phyloP scores from a whole-genome alignment of 2,797 vertebrate genomes.

The Cheirogaleus major region DNA sequence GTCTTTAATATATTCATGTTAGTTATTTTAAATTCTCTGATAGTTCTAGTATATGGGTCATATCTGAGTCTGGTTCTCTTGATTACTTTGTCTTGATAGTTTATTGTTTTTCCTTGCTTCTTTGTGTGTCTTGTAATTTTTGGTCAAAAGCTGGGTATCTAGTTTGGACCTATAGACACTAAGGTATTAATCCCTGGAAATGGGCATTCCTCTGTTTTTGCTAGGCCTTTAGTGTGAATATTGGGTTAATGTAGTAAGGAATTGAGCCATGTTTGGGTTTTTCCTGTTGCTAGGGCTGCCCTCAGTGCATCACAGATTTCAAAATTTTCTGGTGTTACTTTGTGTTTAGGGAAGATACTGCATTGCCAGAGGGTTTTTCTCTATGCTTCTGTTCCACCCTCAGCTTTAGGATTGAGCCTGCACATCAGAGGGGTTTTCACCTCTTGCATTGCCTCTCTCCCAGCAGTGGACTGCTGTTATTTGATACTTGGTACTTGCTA shows the following conservation, averaged over 20 bases:
- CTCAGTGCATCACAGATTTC: background rate
- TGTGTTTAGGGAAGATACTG: background rate
- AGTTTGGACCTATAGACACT: background rate
- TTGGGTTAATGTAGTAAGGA: background rate
- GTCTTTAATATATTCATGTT: background rate
- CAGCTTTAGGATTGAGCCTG: background rate
- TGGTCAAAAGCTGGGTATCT: background rate
- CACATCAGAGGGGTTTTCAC: background rate
- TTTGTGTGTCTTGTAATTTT: slow-evolving; percentile 32
- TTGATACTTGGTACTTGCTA: background rate
- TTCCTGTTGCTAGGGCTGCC: background rate
- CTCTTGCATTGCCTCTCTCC: background rate
- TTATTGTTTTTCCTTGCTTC: background rate
- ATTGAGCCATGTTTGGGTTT: background rate
- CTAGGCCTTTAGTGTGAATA: background rate
- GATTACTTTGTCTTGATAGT: background rate
- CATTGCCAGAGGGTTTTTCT: background rate
- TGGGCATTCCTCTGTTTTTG: background rate
- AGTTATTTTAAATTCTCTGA: background rate
- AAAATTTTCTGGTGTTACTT: background rate
- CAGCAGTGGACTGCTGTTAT: background rate
- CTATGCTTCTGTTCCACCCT: background rate
- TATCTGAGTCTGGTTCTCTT: background rate
- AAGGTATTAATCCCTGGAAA: background rate
- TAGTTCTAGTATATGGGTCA: background rate